Percentiles rank a stretch among this genome's conserved stretches.
Evolutionary conservation across 2,797 vertebrate species (phyloP).

Genomic region (Aphelocoma californica): DNA sequence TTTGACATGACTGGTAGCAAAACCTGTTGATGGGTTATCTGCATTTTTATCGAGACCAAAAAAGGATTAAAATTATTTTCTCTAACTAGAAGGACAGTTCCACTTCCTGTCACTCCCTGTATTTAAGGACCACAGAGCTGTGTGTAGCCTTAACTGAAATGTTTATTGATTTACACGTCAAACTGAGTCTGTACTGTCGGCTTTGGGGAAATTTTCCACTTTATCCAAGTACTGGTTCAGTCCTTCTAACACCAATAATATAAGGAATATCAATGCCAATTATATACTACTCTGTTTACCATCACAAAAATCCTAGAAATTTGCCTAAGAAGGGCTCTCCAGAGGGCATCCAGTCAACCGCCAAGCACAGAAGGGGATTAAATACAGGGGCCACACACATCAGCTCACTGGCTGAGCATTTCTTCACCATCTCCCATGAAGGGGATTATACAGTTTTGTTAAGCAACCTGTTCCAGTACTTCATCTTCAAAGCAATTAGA

Average conservation of each 20-base stretch:
- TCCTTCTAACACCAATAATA: background rate
- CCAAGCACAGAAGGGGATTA: rapidly evolving
- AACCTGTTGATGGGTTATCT: background rate
- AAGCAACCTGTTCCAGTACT: background rate
- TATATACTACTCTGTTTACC: background rate
- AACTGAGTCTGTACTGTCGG: background rate
- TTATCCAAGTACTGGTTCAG: background rate
- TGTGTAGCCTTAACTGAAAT: background rate
- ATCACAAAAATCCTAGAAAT: background rate
- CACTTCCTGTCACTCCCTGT: background rate
- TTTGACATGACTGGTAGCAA: background rate
- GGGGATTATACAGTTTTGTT: background rate
- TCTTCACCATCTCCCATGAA: background rate
- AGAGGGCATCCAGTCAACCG: background rate
- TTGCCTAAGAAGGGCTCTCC: background rate
- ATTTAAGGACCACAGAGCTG: background rate
- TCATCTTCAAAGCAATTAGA: background rate
- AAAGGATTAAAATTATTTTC: background rate
- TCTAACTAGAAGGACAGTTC: background rate
- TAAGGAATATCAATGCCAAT: background rate
- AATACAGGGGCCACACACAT: background rate
- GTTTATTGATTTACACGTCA: background rate
- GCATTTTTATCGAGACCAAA: background rate
- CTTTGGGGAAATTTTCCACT: background rate
- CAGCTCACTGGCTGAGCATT: background rate